These are phyloP conservation scores for Oryzaephilus surinamensis DNA, from an alignment of 1,140 invertebrate genomes.

Conservation along the genomic window DNA sequence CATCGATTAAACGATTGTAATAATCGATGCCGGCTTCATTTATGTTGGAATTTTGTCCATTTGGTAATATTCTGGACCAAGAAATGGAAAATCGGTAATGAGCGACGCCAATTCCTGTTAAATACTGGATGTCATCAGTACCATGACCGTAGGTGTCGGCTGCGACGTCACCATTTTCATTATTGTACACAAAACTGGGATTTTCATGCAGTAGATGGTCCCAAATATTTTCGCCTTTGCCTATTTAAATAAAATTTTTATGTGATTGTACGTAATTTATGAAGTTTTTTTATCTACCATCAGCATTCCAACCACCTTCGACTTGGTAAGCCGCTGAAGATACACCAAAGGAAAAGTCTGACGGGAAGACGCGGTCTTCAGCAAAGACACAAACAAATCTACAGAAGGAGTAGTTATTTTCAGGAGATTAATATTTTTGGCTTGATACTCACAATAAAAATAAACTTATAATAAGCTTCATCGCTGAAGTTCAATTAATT, in stretches of 20 bases:
- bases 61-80: conserved; percentile 40
- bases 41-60: conserved; percentile 5
- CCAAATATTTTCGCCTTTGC: conserved; percentile 28
- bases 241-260: conserved; percentile 39
- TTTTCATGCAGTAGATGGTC: conserved; percentile 4
- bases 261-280: neutral
- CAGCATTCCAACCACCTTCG: conserved; percentile 48
- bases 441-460: too few relatives aligned
- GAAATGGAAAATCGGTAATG: conserved; percentile 49
- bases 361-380: too few relatives aligned
- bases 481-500: too few relatives aligned
- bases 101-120: conserved; percentile 39
- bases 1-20: conserved; percentile 45
- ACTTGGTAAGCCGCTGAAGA: conserved; percentile 50
- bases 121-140: conserved; percentile 41
- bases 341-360: conserved; percentile 39
- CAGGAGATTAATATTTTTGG: too few relatives aligned
- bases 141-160: conserved; percentile 49
- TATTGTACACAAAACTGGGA: neutral
- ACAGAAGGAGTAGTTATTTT: too few relatives aligned
- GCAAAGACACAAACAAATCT: too few relatives aligned
- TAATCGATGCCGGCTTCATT: conserved; percentile 33
- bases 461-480: too few relatives aligned
- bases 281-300: conserved; percentile 27
- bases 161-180: conserved; percentile 40